Evolutionary conservation across 2,797 vertebrate species (phyloP).

Genomic region (Adelosebastes latens): DNA sequence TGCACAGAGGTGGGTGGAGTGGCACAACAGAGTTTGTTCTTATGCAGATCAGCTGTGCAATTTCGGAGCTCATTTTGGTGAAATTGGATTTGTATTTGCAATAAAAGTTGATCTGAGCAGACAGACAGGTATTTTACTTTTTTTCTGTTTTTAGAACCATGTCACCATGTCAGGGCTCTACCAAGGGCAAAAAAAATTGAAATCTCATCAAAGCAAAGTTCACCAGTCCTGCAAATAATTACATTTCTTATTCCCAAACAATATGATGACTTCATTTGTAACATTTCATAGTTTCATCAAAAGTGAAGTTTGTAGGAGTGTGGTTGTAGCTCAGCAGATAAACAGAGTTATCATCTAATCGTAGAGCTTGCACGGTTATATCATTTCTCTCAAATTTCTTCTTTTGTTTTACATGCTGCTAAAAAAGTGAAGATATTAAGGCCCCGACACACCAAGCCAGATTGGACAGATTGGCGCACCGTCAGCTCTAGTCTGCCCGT

Average conservation of each 20-base stretch:
- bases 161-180: not conserved
- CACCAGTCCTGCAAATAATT: not conserved
- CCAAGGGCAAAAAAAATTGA: not conserved
- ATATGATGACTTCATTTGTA: not conserved
- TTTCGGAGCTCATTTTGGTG: not conserved
- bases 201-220: not conserved
- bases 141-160: not conserved
- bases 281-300: not conserved
- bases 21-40: not conserved
- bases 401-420: not conserved
- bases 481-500: too few relatives aligned
- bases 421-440: not conserved
- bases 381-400: not conserved
- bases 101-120: not conserved
- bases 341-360: not conserved
- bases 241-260: not conserved
- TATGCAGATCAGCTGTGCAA: not conserved
- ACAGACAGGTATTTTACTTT: not conserved
- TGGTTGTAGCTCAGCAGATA: not conserved
- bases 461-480: too few relatives aligned
- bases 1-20: not conserved
- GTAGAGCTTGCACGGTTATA: not conserved
- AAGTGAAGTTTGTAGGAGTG: not conserved
- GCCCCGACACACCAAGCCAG: too few relatives aligned
- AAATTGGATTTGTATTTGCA: not conserved